Evolutionary conservation across 2,113 vertebrate genomes (phyloP).

Genomic region (Eulemur rufifrons): DNA sequence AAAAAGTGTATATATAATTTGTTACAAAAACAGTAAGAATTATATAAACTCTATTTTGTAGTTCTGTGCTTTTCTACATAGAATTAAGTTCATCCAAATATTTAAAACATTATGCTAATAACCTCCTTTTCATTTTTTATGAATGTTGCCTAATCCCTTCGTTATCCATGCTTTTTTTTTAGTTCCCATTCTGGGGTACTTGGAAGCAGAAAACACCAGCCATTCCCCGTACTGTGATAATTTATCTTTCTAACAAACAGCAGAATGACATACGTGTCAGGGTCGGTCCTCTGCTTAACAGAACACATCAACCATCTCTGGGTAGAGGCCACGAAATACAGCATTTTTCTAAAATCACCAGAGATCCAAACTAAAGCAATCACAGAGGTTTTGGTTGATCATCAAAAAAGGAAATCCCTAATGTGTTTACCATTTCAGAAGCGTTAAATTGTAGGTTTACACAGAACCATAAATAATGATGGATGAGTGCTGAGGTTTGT

Average conservation of each 20-base stretch:
- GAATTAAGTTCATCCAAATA: slow-evolving; percentile 27
- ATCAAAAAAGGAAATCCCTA: slow-evolving; percentile 21
- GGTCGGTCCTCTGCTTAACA: neutral
- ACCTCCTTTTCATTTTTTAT: neutral
- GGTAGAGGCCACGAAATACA: neutral
- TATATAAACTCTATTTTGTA: neutral
- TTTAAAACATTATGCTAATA: slow-evolving; percentile 19
- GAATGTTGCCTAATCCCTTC: neutral
- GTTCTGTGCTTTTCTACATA: neutral
- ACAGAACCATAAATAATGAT: slow-evolving; percentile 17
- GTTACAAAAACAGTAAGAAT: neutral
- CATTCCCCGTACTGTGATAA: neutral
- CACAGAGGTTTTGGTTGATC: neutral
- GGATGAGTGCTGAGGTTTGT: neutral
- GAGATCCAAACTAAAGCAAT: neutral
- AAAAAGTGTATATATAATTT: neutral
- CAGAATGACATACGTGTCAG: neutral
- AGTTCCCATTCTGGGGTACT: neutral
- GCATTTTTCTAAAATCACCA: neutral
- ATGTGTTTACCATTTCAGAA: neutral
- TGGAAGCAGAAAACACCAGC: neutral
- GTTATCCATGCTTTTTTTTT: neutral
- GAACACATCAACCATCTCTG: neutral
- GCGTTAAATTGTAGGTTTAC: neutral
- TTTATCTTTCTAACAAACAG: neutral